Conservation (phyloP, 64 coral and sea anemone genomes). For the Stylophora pistillata region DNA sequence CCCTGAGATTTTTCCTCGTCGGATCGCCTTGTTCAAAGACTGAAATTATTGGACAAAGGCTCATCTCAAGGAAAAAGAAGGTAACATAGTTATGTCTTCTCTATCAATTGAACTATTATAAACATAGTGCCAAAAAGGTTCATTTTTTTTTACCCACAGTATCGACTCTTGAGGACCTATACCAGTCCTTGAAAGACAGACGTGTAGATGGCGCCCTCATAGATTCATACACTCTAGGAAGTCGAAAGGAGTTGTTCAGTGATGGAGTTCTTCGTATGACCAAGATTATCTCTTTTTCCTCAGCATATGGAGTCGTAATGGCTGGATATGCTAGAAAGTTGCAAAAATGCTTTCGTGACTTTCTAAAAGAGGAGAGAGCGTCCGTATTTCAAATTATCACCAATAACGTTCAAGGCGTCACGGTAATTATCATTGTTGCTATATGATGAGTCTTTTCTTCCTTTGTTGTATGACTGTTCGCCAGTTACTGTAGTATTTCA, state of each 20-base stretch:
- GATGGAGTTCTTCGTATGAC: slow-evolving; percentile 52
- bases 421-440: slow-evolving; percentile 43
- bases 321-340: slow-evolving; percentile 80
- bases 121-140: too few species aligned
- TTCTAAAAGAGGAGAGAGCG: slow-evolving; percentile 79
- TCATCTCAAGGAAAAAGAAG: too few species aligned
- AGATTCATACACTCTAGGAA: slow-evolving; percentile 78
- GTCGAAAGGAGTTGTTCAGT: slow-evolving; percentile 70
- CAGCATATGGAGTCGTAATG: slow-evolving; percentile 89
- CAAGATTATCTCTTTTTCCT: slow-evolving; percentile 73
- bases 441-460: too few species aligned
- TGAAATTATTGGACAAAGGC: too few species aligned
- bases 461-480: too few species aligned
- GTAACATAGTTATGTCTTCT: too few species aligned
- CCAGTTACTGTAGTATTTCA: too few species aligned
- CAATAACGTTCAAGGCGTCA: slow-evolving; percentile 56
- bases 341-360: slow-evolving; percentile 80
- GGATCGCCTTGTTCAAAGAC: too few species aligned
- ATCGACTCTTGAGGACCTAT: slow-evolving; percentile 70
- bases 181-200: slow-evolving; percentile 56
- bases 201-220: slow-evolving; percentile 78
- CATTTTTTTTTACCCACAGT: too few species aligned
- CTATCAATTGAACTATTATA: too few species aligned
- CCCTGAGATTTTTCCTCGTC: too few species aligned
- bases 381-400: slow-evolving; percentile 67